Conservation (phyloP, 1,140 invertebrate species). For the Drosophila auraria region DNA sequence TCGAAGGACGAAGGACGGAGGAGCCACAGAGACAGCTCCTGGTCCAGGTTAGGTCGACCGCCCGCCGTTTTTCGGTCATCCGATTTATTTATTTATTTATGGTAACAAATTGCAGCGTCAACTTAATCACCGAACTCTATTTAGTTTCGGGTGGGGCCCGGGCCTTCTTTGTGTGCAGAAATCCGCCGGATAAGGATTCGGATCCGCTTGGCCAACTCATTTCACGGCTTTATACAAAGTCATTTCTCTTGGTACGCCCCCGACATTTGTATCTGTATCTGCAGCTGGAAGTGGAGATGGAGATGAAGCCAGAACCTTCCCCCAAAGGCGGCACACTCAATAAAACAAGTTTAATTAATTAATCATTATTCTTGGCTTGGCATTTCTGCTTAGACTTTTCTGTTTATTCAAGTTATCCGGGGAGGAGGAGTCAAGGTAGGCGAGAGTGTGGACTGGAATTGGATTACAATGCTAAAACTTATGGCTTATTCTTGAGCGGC, state of each 20-base stretch:
- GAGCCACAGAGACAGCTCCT: background rate
- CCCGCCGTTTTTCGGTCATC: conserved; percentile 60
- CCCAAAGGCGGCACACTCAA: conserved; percentile 53
- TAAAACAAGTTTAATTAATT: conserved; percentile 82
- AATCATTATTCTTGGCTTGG: conserved; percentile 74
- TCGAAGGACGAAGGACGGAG: background rate
- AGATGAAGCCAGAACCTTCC: background rate
- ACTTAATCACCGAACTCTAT: conserved; percentile 80
- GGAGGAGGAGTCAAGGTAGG: background rate
- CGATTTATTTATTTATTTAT: conserved; percentile 83
- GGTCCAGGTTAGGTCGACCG: conserved; percentile 20
- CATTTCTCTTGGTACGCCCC: conserved; percentile 49
- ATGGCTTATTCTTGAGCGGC: conserved; percentile 57
- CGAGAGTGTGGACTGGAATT: conserved; percentile 20
- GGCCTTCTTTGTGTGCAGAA: conserved; percentile 44
- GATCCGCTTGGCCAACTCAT: conserved; percentile 48
- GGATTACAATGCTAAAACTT: conserved; percentile 76
- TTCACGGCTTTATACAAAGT: conserved; percentile 59
- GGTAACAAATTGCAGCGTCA: conserved; percentile 82
- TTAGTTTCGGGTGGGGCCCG: conserved; percentile 49
- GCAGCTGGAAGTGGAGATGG: conserved; percentile 8
- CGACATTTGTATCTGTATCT: conserved; percentile 32
- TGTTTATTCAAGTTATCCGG: conserved; percentile 68
- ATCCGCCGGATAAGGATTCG: background rate
- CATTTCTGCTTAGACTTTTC: conserved; percentile 57